A percentile compares a stretch with the other conserved stretches of the same genome.
phyloP scores from a whole-genome alignment of 1,140 invertebrate genomes.

The Papilio aristodemus region DNA sequence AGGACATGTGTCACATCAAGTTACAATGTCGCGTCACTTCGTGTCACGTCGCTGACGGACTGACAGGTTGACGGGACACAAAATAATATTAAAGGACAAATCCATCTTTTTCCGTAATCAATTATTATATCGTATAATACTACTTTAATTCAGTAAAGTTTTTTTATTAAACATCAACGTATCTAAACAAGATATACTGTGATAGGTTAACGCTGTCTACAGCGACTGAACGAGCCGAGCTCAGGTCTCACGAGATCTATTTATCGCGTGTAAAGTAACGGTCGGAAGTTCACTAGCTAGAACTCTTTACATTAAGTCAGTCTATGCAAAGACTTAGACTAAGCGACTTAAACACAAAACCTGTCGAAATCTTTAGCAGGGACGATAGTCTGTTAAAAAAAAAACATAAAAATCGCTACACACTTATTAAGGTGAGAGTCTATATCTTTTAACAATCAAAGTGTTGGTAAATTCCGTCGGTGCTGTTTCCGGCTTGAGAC shows the following conservation, averaged over 20 bases:
- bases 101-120: neutral
- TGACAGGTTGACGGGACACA: constrained; percentile 35
- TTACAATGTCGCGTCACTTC: constrained; percentile 33
- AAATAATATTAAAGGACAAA: constrained; percentile 29
- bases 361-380: too few species aligned
- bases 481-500: neutral
- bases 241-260: neutral
- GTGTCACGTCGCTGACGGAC: constrained; percentile 34
- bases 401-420: too few species aligned
- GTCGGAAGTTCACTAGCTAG: neutral
- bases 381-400: too few species aligned
- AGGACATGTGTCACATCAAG: constrained; percentile 37
- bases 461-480: constrained; percentile 11
- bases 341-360: neutral
- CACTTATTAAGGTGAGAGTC: neutral
- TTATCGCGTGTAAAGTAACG: neutral
- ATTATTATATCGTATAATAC: neutral
- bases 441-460: neutral
- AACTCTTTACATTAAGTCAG: neutral
- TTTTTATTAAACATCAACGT: too few species aligned
- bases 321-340: neutral
- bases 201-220: neutral
- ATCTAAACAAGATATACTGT: too few species aligned
- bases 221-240: neutral
- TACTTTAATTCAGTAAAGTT: constrained; percentile 4